Base-by-base conservation (phyloP, 2,113 vertebrate species). In the Noturus placidus region DNA sequence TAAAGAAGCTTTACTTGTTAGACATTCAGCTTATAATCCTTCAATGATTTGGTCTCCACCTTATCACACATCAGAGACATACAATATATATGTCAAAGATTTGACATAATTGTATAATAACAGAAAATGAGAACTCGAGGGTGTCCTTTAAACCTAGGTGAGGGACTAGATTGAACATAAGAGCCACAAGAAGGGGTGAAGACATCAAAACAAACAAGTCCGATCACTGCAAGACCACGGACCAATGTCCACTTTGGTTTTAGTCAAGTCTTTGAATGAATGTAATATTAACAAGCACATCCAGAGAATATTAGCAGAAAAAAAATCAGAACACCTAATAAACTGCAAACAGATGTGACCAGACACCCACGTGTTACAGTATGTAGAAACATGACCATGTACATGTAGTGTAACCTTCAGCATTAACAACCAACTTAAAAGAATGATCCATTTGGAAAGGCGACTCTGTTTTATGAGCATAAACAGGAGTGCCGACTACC, bases 31-130 rank as follows among this genome's bases (percentile, higher is more conserved):
- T 85, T 87, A 78, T 82, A 88, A 76, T 79, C 86, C 87, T 90
- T 90, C 89, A 90, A 76, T 80, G 83, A 61, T 90, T 90, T 90
- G 87, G 89, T 88, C 87, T 90, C 79, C 88, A 89, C 88, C 87
- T 90, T 65, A 65, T 74, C 69, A 65, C 56, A 87, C 81, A 83
- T 76, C 38, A 83, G 82, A 79, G 72, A 88, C 20, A 27, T 52
- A 87, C 67, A 76, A 57, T 84, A 57, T 84, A 57, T 70, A 67
- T 85, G 76, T 77, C 89, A 81, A 72, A 59, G 35, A 30, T 82
- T 17, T 74, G 80, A 87, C 80, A 82, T 46, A 83, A 52, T 85
- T 67, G 69, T 72, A 86, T 86, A 38, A 83, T 83, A 77, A 86
- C 77, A 30, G 25, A 33, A 56, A 86, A 82, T 78, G 5, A 83